These are phyloP conservation scores for Hypomesus transpacificus DNA, from an alignment of 2,113 vertebrate species.

Conservation along the genomic window DNA sequence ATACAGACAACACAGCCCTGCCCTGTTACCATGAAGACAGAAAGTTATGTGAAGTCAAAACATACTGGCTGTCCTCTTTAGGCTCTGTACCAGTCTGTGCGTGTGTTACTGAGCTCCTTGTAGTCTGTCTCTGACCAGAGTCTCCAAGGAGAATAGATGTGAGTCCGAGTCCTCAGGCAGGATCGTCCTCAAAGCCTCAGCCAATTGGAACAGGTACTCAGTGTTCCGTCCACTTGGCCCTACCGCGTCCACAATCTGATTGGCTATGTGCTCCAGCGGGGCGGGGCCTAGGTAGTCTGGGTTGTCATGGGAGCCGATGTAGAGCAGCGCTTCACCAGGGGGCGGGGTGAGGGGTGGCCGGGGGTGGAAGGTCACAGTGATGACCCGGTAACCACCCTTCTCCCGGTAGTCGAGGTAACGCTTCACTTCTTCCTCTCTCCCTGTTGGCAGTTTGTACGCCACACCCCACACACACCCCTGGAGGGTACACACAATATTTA, in stretches of 20 bases:
- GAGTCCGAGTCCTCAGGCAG: constrained; percentile 88
- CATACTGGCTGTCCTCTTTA: background rate
- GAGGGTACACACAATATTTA: constrained; percentile 6
- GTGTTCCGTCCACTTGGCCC: constrained; percentile 92
- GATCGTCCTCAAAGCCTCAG: constrained; percentile 82
- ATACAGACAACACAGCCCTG: too few relatives aligned
- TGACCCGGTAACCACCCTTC: constrained; percentile 90
- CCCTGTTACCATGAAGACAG: too few relatives aligned
- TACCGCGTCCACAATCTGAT: constrained; percentile 82
- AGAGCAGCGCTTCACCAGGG: constrained; percentile 78
- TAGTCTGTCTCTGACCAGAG: constrained; percentile 81
- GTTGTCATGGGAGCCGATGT: constrained; percentile 90
- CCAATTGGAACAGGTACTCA: constrained; percentile 93
- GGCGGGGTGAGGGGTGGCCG: constrained; percentile 33
- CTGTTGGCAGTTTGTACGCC: constrained; percentile 88
- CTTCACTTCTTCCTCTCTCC: constrained; percentile 90
- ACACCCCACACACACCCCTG: constrained; percentile 95
- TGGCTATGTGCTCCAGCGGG: constrained; percentile 90
- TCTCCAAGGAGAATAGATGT: constrained; percentile 92
- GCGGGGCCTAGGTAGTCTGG: constrained; percentile 96
- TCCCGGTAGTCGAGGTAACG: constrained; percentile 91
- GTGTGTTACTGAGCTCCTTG: constrained; percentile 33
- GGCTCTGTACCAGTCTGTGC: background rate
- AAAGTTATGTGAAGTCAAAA: too few relatives aligned
- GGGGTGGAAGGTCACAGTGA: constrained; percentile 82